phyloP scores from a whole-genome alignment of 2,888 invertebrate genomes.

The Tenthredo scrophulariae region DNA sequence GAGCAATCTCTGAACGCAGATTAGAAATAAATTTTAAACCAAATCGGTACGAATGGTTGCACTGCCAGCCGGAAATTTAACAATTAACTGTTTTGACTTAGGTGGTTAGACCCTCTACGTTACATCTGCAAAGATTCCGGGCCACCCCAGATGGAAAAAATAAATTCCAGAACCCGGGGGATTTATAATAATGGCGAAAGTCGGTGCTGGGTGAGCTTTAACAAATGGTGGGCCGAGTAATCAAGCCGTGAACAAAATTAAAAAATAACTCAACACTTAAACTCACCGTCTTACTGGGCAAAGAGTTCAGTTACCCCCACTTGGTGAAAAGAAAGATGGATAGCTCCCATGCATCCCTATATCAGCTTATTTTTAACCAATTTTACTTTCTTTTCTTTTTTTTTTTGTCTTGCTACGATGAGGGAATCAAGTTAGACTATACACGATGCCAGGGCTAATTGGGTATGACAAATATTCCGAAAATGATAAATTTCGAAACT shows the following conservation, averaged over 20 bases:
- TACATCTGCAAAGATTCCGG: constrained; percentile 6
- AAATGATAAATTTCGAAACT: background rate
- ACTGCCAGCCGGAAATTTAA: constrained; percentile 70
- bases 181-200: constrained; percentile 50
- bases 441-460: background rate
- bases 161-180: constrained; percentile 36
- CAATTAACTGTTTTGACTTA: constrained; percentile 62
- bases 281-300: constrained; percentile 32
- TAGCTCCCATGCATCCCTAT: background rate
- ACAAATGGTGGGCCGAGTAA: constrained; percentile 55
- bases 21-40: constrained; percentile 72
- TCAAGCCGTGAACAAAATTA: constrained; percentile 54
- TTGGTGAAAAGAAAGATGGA: constrained; percentile 23
- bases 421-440: background rate
- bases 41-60: constrained; percentile 43
- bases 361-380: background rate
- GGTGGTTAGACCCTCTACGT: constrained; percentile 23
- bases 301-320: constrained; percentile 23
- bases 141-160: constrained; percentile 37
- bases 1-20: constrained; percentile 72
- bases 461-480: background rate
- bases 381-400: background rate
- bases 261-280: constrained; percentile 57
- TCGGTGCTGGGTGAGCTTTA: constrained; percentile 40
- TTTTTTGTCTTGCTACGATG: background rate